phyloP scores from a whole-genome alignment of 2,113 vertebrate species.

The Pelvicachromis taeniatus region DNA sequence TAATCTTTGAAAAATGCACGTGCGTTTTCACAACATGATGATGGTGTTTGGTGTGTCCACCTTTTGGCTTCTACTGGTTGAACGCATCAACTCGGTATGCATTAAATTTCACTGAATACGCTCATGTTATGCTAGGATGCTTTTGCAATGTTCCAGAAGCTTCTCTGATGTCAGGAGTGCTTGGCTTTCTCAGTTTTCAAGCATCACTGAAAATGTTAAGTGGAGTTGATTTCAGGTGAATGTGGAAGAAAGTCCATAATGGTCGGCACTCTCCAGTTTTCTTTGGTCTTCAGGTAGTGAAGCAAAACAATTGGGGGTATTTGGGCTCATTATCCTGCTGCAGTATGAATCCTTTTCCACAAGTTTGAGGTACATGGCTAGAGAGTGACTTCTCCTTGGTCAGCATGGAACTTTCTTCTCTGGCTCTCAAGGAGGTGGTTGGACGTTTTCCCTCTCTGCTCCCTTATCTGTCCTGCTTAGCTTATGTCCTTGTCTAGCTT shows the following conservation, averaged over 20 bases:
- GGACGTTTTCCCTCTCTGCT: too few species aligned
- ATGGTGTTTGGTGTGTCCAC: background rate
- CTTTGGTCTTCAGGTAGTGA: background rate
- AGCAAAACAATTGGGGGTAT: background rate
- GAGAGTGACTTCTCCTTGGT: background rate
- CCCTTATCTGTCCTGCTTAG: too few species aligned
- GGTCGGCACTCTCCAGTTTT: background rate
- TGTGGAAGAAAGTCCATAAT: background rate
- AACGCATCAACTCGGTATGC: fast-evolving
- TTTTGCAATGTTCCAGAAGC: background rate
- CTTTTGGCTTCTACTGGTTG: background rate
- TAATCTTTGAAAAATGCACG: background rate
- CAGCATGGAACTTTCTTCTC: too few species aligned
- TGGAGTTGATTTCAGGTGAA: background rate
- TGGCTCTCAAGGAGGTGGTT: too few species aligned
- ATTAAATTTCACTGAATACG: background rate
- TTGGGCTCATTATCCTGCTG: background rate
- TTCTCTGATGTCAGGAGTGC: background rate
- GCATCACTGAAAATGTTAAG: background rate
- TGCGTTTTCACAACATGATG: background rate
- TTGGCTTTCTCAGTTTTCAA: background rate
- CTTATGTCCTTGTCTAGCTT: too few species aligned
- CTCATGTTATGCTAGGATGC: background rate
- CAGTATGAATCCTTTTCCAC: background rate
- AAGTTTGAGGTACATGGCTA: background rate